phyloP scores from a whole-genome alignment of 1,140 invertebrate species.

The Zaprionus davidi region DNA sequence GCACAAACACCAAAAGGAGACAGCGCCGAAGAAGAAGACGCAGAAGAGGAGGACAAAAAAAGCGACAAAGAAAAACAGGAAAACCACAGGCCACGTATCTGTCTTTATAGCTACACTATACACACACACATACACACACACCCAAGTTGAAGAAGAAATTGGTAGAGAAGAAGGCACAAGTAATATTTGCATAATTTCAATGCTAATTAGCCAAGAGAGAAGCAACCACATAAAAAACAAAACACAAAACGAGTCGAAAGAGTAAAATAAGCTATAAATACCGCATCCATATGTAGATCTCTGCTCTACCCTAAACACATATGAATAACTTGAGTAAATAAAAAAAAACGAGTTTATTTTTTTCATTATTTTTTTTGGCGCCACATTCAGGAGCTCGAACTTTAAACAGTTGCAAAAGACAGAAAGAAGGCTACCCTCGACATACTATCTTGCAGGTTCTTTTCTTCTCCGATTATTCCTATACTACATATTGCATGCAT shows the following conservation, averaged over 20 bases:
- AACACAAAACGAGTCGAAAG: conserved; percentile 17
- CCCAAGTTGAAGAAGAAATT: conserved; percentile 53
- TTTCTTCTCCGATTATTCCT: no score
- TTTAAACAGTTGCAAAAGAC: conserved; percentile 1
- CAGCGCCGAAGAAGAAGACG: neutral
- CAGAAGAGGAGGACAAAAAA: neutral
- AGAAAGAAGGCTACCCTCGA: no score
- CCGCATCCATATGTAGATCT: conserved; percentile 15
- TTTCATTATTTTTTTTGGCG: neutral
- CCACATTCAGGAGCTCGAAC: neutral
- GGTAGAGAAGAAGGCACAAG: conserved; percentile 27
- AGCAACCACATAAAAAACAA: conserved; percentile 18
- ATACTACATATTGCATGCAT: no score
- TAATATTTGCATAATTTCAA: conserved; percentile 78
- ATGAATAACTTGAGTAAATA: conserved; percentile 2
- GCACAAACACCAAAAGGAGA: neutral
- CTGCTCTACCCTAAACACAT: neutral
- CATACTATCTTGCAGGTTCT: no score
- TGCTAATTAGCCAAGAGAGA: conserved; percentile 61
- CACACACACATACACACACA: conserved; percentile 5
- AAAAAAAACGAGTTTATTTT: neutral
- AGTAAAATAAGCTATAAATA: conserved; percentile 60
- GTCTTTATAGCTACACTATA: neutral
- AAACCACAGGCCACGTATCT: conserved; percentile 45
- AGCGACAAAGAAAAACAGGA: conserved; percentile 5